These are phyloP conservation scores for Steinernema hermaphroditum DNA, from an alignment of 2,888 invertebrate genomes.

Conservation along the genomic window DNA sequence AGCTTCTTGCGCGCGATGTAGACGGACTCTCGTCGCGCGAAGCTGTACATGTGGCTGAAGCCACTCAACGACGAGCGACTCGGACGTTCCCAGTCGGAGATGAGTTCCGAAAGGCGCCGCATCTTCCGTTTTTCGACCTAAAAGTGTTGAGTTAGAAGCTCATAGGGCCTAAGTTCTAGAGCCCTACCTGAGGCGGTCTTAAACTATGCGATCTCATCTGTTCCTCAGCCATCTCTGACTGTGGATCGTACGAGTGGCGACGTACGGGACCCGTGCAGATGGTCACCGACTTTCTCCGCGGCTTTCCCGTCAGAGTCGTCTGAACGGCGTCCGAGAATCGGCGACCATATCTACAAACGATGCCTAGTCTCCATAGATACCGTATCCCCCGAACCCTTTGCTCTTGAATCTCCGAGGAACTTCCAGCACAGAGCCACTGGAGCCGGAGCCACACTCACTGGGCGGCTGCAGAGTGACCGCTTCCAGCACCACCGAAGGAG, in stretches of 20 bases:
- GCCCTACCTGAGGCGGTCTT: background rate
- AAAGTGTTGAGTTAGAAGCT: slow-evolving; percentile 19
- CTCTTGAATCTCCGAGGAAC: slow-evolving; percentile 32
- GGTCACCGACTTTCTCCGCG: slow-evolving; percentile 34
- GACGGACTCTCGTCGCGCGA: slow-evolving; percentile 63
- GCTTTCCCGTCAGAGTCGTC: slow-evolving; percentile 28
- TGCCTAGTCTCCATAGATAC: background rate
- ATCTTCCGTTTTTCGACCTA: slow-evolving; percentile 50
- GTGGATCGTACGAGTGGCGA: slow-evolving; percentile 44
- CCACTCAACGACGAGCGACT: slow-evolving; percentile 46
- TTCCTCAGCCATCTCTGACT: slow-evolving; percentile 5
- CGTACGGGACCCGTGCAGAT: slow-evolving; percentile 36
- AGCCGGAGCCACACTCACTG: slow-evolving; percentile 38
- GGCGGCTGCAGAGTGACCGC: slow-evolving; percentile 57
- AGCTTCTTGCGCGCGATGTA: slow-evolving; percentile 65
- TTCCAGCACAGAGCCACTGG: slow-evolving; percentile 52
- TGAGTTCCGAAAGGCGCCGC: slow-evolving; percentile 64
- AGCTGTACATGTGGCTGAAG: slow-evolving; percentile 61
- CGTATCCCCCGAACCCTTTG: background rate
- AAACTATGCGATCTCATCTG: background rate
- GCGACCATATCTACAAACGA: slow-evolving; percentile 53
- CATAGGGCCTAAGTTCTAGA: background rate
- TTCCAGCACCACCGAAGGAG: slow-evolving; percentile 63
- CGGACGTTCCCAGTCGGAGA: slow-evolving; percentile 65
- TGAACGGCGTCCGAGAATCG: slow-evolving; percentile 58